phyloP scores from a whole-genome alignment of 2,888 invertebrate genomes.

The Brenthis daphne region DNA sequence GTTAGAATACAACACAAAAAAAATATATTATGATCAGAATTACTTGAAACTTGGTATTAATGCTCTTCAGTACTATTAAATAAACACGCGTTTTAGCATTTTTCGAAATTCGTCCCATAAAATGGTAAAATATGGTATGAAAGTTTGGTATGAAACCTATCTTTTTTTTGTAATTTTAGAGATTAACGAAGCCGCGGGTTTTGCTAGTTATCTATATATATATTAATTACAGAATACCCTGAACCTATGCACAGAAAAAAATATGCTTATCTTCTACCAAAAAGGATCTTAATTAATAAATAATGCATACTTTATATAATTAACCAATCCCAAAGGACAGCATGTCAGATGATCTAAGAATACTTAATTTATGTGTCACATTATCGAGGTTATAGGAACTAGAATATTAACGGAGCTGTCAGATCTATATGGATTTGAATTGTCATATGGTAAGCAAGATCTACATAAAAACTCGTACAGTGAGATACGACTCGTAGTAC shows the following conservation, averaged over 20 bases:
- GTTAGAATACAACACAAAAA: too few relatives aligned
- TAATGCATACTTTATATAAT: not conserved
- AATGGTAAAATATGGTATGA: too few relatives aligned
- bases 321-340: constrained; percentile 22
- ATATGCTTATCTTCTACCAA: not conserved
- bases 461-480: not conserved
- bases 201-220: too few relatives aligned
- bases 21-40: too few relatives aligned
- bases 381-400: constrained; percentile 20
- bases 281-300: not conserved
- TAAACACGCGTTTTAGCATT: too few relatives aligned
- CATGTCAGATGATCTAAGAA: constrained; percentile 15
- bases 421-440: not conserved
- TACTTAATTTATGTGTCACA: constrained; percentile 30
- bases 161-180: too few relatives aligned
- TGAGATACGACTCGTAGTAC: not conserved
- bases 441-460: not conserved
- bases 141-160: too few relatives aligned
- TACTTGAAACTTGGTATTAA: too few relatives aligned
- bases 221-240: too few relatives aligned
- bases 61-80: too few relatives aligned
- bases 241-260: not conserved
- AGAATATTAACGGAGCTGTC: constrained; percentile 28
- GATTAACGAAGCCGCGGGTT: too few relatives aligned
- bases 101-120: too few relatives aligned